These are phyloP conservation scores for Cynopterus sphinx DNA, from an alignment of 2,797 vertebrate species.

Conservation along the genomic window DNA sequence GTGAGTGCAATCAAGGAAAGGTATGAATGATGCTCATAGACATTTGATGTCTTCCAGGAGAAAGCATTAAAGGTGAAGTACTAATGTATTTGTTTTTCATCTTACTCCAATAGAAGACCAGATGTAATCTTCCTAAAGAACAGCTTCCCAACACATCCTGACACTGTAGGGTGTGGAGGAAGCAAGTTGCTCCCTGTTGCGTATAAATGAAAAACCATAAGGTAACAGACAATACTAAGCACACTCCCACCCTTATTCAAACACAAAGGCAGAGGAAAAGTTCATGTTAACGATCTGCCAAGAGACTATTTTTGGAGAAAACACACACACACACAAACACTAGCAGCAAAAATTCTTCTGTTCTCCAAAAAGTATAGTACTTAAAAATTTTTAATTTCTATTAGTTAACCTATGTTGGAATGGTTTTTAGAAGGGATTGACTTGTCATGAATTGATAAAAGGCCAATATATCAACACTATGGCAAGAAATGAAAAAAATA, in stretches of 20 bases:
- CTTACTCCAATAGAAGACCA: conserved; percentile 2
- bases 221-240: conserved; percentile 69
- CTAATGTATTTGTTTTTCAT: not conserved
- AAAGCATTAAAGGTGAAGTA: not conserved
- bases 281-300: conserved; percentile 73
- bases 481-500: not conserved
- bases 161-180: conserved; percentile 65
- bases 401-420: not conserved
- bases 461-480: not conserved
- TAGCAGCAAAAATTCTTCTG: not conserved
- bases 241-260: conserved; percentile 9
- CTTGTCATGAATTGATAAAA: conserved; percentile 22
- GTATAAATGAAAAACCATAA: conserved; percentile 81
- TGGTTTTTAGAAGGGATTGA: conserved; percentile 18
- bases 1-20: not conserved
- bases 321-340: not conserved
- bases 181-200: conserved; percentile 73
- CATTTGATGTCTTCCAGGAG: not conserved
- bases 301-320: conserved; percentile 56
- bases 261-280: conserved; percentile 66
- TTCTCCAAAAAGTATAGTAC: not conserved
- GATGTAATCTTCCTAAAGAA: conserved; percentile 18
- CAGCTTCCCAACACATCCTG: conserved; percentile 67
- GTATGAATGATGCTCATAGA: not conserved
- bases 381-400: not conserved